Evolutionary conservation across 1,140 invertebrate species (phyloP), one percentile per base, ranked within the genome.

Genomic region (Dendrolimus kikuchii): DNA sequence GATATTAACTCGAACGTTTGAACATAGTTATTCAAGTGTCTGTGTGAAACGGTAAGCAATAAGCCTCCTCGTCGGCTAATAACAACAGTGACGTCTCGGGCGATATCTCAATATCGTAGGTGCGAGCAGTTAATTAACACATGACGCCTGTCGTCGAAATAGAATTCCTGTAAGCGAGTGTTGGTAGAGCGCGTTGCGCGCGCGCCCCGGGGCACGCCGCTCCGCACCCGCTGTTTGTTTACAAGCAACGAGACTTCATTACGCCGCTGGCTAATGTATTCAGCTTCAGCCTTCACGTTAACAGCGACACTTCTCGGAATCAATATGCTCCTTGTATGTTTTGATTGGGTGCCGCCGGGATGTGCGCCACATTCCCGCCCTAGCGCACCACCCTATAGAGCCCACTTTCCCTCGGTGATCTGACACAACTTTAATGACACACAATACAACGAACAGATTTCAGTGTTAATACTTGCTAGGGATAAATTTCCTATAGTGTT

Each of bases 241-340:
- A 86, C 83, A 86, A 84, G 70, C 80, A 69, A 71, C 77, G 74
- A 86, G 81, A 84, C 83, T 86, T 86, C 83, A 86, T 86, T 86
- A 86, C 83, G 79, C 81, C 78, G 73, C 75, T 71, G 80, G 81
- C 81, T 86, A 86, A 86, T 86, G 83, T 86, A 86, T 86, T 84
- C 83, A 81, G 81, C 81, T 86, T 84, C 80, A 83, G 81, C 80
- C 78, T 84, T 71, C 76, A 80, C 80, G 81, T 82, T 84, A 86
- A 81, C 83, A 84, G 79, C 83, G 83, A 86, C 83, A 86, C 83
- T 86, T 86, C 83, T 86, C 77, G 78, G 83, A 86, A 86, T 86
- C 83, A 86, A 86, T 86, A 86, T 81, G 78, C 80, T 83, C 74
- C 78, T 82, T 82, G 81, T 85, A 86, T 86, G 83, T 86, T 86